Evolutionary conservation across 1,140 invertebrate species (phyloP).

Genomic region (Pseudomyrmex concolor): DNA sequence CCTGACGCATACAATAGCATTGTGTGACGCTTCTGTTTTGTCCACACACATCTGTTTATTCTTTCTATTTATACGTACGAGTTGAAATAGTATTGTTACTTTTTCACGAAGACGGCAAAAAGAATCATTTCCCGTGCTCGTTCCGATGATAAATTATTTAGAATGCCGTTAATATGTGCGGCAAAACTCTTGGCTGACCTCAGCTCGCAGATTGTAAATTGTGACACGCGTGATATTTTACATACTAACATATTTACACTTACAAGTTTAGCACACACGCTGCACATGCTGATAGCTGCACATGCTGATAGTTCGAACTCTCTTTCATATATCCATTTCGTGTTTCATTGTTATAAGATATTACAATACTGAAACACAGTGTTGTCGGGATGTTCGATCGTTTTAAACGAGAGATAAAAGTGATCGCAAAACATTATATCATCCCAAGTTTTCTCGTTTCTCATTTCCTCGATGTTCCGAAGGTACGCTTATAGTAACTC

Average conservation of each 20-base stretch:
- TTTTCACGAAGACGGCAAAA: constrained; percentile 21
- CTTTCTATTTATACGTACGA: background rate
- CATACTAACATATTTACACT: constrained; percentile 13
- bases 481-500: constrained; percentile 50
- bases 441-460: constrained; percentile 32
- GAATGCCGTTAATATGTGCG: constrained; percentile 15
- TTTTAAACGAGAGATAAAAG: constrained; percentile 32
- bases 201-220: background rate
- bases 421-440: constrained; percentile 20
- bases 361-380: background rate
- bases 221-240: background rate
- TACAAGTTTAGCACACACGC: background rate
- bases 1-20: background rate
- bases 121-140: background rate
- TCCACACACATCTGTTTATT: constrained; percentile 23
- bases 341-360: background rate
- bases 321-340: background rate
- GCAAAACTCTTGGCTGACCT: constrained; percentile 3
- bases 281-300: background rate
- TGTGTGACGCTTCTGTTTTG: constrained; percentile 4
- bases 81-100: constrained; percentile 34
- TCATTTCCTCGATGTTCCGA: constrained; percentile 56
- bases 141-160: constrained; percentile 46
- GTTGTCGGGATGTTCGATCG: background rate
- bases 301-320: background rate